These are phyloP conservation scores for Diorhabda carinulata DNA, from an alignment of 1,140 invertebrate species.

Conservation along the genomic window DNA sequence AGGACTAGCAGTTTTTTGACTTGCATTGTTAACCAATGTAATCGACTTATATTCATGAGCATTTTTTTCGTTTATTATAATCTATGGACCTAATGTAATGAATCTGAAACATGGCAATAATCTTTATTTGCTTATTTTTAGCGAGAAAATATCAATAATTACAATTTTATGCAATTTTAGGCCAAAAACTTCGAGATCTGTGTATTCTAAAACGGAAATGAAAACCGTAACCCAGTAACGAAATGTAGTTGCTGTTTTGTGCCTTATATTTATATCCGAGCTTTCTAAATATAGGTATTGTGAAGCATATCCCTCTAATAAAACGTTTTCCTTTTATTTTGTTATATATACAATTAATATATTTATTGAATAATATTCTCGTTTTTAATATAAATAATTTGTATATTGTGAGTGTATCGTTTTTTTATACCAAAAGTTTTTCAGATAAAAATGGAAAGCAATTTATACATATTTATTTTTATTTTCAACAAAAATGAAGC, in stretches of 20 bases:
- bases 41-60: too few species aligned
- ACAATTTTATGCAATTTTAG: neutral
- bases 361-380: constrained; percentile 18
- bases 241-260: constrained; percentile 6
- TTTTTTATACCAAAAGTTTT: neutral
- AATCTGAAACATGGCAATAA: too few species aligned
- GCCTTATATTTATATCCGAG: constrained; percentile 15
- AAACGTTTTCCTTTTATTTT: constrained; percentile 2
- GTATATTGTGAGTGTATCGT: neutral
- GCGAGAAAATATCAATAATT: too few species aligned
- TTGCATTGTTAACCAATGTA: too few species aligned
- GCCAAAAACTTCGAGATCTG: neutral
- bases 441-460: neutral
- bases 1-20: too few species aligned
- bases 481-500: too few species aligned
- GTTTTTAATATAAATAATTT: neutral
- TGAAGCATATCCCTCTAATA: constrained; percentile 15
- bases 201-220: neutral
- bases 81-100: too few species aligned
- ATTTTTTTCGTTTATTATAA: too few species aligned
- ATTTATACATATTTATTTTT: neutral
- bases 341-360: constrained; percentile 17
- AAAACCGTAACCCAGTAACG: neutral
- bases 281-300: constrained; percentile 10
- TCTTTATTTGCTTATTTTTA: too few species aligned